Evolutionary conservation across 92 coral and sea anemone species (phyloP), one percentile per base, ranked within the genome.

Genomic region (Epizoanthus ramosus): DNA sequence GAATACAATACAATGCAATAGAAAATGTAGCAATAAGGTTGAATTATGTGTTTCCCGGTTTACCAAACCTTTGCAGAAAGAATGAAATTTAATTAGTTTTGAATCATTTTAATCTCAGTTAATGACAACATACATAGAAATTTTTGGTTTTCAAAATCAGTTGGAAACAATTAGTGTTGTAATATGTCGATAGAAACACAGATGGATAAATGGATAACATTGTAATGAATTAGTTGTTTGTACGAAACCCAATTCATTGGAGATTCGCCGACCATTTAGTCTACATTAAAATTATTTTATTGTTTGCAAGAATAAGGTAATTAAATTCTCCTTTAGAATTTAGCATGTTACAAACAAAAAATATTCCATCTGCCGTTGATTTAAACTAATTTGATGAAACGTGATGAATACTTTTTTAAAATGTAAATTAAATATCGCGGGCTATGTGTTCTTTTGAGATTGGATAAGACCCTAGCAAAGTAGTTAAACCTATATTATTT

Each of bases 41-140:
- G 54, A 50, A 50, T 43, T 63, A 18, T 25, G 23, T n/a, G 69
- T 64, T 64, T 64, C 69, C 69, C 39, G 10, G 69, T 19, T 15
- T 64, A 64, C 69, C 69, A 7, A 24, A 64, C 39, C 69, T 19
- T 64, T 64, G 69, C 41, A 6, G 69, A 64, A 64, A 64, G 69
- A 64, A 64, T 64, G 69, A 64, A 64, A 12, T 64, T 10, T 18
- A 64, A 23, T 64, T 64, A 25, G 33, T 64, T 64, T 25, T 2
- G 69, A 2, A 64, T 9, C 69, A 64, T 1, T 24, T 23, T 12
- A 18, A 23, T 64, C 35, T 64, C 18, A 35, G 15, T 41, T 25
- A 64, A 64, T 64, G 69, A 24, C 18, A 64, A 12, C 35, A 64
- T 9, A 64, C 41, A 64, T 19, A 64, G 35, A 8, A 13, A 25